phyloP scores from a whole-genome alignment of 2,797 vertebrate species.

The Psittacula echo region DNA sequence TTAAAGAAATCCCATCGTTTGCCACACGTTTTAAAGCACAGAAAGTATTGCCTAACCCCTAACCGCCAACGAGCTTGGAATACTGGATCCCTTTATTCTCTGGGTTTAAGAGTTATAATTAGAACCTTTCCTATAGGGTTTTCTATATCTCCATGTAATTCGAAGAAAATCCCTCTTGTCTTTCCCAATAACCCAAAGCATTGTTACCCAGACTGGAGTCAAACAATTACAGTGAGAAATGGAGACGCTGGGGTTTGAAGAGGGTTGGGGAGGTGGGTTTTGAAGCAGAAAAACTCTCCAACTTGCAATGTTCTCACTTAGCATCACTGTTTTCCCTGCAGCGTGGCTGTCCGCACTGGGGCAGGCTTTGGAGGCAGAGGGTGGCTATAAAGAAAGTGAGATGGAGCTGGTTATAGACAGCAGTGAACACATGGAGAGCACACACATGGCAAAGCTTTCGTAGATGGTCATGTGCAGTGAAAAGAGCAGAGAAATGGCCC shows the following conservation, averaged over 20 bases:
- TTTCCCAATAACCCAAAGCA: not conserved
- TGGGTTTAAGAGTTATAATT: constrained; percentile 20
- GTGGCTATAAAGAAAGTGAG: not conserved
- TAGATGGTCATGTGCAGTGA: too few relatives aligned
- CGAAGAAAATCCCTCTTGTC: constrained; percentile 20
- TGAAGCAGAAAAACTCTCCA: not conserved
- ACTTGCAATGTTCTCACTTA: not conserved
- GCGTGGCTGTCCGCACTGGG: not conserved
- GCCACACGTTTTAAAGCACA: not conserved
- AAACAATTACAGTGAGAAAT: not conserved
- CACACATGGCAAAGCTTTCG: not conserved
- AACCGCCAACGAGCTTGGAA: not conserved
- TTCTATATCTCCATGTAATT: not conserved
- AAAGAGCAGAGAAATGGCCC: not conserved
- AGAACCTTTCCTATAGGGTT: constrained; percentile 35
- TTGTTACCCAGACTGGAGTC: not conserved
- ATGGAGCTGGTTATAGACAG: not conserved
- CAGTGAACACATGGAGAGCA: rapidly evolving
- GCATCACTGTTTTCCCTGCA: not conserved
- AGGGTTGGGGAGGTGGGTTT: not conserved
- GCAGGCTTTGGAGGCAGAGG: not conserved
- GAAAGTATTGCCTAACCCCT: not conserved
- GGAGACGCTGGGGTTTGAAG: not conserved
- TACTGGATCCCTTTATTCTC: constrained; percentile 41
- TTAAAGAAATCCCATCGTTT: not conserved